A percentile compares a stretch with the other conserved stretches of the same genome.
Conservation (phyloP, 2,113 vertebrate genomes). For the Neodon shergylaensis region DNA sequence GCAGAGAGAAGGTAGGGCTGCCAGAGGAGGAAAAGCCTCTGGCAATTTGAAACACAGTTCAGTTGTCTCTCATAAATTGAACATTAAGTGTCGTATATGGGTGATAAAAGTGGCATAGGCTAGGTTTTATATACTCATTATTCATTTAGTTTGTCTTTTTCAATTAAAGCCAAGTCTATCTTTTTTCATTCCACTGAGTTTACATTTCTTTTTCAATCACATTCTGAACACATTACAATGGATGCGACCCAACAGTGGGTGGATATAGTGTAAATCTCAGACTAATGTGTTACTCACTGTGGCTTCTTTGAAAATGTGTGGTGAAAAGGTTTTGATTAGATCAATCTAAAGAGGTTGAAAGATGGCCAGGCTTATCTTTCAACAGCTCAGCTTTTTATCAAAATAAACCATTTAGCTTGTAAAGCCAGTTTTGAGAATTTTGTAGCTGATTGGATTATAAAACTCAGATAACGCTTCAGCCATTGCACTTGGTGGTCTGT, state of each 20-base stretch:
- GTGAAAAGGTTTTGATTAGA: constrained; percentile 83
- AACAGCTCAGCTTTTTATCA: constrained; percentile 34
- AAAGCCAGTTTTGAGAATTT: constrained; percentile 56
- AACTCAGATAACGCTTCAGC: background rate
- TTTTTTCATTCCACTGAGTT: constrained; percentile 85
- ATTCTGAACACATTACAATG: constrained; percentile 83
- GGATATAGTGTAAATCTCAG: constrained; percentile 81
- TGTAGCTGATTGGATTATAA: constrained; percentile 38
- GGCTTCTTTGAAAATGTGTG: constrained; percentile 81
- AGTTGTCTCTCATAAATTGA: constrained; percentile 87
- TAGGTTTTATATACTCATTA: constrained; percentile 88
- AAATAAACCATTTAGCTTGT: constrained; percentile 56
- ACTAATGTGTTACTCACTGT: constrained; percentile 78
- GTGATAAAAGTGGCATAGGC: constrained; percentile 87
- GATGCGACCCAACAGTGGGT: constrained; percentile 76
- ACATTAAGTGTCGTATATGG: constrained; percentile 85
- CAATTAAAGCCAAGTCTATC: constrained; percentile 86
- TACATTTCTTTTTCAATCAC: constrained; percentile 85
- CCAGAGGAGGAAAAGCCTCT: constrained; percentile 79
- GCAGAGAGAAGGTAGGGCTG: constrained; percentile 73
- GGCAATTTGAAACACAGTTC: constrained; percentile 85
- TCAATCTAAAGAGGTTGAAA: constrained; percentile 58
- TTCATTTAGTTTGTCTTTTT: constrained; percentile 88
- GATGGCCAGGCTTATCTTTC: constrained; percentile 49
- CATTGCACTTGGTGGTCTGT: background rate